Conservation (phyloP, 2,113 vertebrate genomes). For the Myiagra hebetior region DNA sequence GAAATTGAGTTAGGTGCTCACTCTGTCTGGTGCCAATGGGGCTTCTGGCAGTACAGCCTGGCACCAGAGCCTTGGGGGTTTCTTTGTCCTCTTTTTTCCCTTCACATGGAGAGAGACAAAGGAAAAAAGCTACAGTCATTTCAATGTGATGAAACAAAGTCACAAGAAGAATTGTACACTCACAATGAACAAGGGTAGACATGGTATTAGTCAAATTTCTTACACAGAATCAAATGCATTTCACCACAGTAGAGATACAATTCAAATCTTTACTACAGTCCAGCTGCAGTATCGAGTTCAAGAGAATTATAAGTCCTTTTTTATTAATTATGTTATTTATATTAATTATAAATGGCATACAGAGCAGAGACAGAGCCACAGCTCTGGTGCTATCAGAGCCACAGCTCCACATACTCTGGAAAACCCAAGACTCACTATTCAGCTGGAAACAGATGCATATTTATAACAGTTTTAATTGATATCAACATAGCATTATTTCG, state of each 20-base stretch:
- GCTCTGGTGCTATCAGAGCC: not conserved
- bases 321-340: not conserved
- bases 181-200: not conserved
- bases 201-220: not conserved
- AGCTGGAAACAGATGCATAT: not conserved
- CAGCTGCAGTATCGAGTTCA: not conserved
- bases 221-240: not conserved
- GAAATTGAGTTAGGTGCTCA: not conserved
- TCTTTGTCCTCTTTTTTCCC: not conserved
- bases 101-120: not conserved
- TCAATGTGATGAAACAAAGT: not conserved
- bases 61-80: not conserved
- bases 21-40: not conserved
- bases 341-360: not conserved
- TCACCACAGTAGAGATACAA: not conserved
- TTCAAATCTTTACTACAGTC: not conserved
- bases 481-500: not conserved
- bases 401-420: not conserved
- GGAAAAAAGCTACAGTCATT: not conserved
- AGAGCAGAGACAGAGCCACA: not conserved
- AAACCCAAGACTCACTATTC: not conserved
- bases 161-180: not conserved
- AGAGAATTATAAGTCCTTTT: not conserved
- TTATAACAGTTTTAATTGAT: not conserved
- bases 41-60: not conserved